These are phyloP conservation scores for Acanthochromis polyacanthus DNA, from an alignment of 2,113 vertebrate species.

Conservation along the genomic window DNA sequence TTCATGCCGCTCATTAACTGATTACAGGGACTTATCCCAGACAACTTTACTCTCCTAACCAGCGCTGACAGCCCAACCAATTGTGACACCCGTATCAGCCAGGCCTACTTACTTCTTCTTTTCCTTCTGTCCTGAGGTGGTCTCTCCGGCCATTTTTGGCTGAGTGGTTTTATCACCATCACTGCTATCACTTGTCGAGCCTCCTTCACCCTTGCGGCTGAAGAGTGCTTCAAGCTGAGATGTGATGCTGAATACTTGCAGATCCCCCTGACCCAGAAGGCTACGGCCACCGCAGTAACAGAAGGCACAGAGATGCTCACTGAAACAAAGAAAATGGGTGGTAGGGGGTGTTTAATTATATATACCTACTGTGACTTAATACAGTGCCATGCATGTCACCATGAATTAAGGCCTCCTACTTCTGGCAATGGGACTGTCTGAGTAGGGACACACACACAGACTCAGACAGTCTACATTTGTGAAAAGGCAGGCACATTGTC, in stretches of 20 bases:
- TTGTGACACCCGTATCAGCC: constrained; percentile 17
- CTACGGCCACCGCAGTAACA: constrained; percentile 97
- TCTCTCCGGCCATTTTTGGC: constrained; percentile 73
- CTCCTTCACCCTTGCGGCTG: constrained; percentile 77
- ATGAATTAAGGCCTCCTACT: constrained; percentile 63
- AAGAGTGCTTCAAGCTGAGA: constrained; percentile 82
- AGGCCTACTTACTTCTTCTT: constrained; percentile 77
- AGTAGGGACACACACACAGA: constrained; percentile 17
- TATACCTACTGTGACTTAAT: constrained; percentile 68
- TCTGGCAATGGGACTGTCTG: constrained; percentile 20
- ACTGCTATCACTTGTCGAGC: constrained; percentile 79
- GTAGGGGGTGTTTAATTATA: constrained; percentile 71
- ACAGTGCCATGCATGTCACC: constrained; percentile 56
- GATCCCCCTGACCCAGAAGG: constrained; percentile 97
- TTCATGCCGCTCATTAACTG: constrained; percentile 39
- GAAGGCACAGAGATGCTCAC: constrained; percentile 97
- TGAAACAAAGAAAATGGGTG: constrained; percentile 78
- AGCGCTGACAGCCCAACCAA: constrained; percentile 23
- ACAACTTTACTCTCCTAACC: constrained; percentile 9
- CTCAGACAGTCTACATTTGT: background rate
- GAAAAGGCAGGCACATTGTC: background rate
- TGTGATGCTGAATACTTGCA: constrained; percentile 90
- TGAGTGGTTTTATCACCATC: constrained; percentile 82
- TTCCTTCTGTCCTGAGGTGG: constrained; percentile 79
- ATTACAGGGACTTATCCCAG: constrained; percentile 25